Conservation (phyloP, 2,888 invertebrate genomes). For the Subacronicta megacephala region DNA sequence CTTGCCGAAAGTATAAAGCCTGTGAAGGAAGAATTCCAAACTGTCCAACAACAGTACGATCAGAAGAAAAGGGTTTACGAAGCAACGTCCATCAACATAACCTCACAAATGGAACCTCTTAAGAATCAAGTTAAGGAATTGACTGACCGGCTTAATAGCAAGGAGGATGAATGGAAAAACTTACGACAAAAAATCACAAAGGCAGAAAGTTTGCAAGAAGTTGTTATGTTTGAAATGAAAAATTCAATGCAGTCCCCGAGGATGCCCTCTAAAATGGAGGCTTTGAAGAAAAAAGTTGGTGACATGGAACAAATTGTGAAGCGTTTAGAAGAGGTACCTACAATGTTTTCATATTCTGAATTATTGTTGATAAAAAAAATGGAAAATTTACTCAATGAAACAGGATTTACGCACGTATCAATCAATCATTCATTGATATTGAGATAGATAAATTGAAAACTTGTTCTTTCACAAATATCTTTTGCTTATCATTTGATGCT, state of each 20-base stretch:
- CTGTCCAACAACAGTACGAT: constrained; percentile 91
- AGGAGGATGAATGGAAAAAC: constrained; percentile 88
- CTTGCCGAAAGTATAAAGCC: constrained; percentile 90
- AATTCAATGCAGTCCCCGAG: constrained; percentile 86
- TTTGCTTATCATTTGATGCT: background rate
- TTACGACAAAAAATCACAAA: constrained; percentile 88
- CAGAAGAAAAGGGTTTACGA: constrained; percentile 92
- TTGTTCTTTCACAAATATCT: constrained; percentile 10
- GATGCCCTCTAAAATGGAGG: constrained; percentile 90
- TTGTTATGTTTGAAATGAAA: constrained; percentile 87
- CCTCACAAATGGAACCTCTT: constrained; percentile 88
- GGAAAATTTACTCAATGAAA: background rate
- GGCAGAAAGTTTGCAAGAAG: constrained; percentile 87
- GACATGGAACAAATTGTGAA: constrained; percentile 90
- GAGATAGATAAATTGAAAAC: background rate
- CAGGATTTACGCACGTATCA: background rate
- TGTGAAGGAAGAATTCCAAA: constrained; percentile 91
- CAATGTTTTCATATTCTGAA: constrained; percentile 17
- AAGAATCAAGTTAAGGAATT: constrained; percentile 88
- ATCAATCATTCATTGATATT: constrained; percentile 10
- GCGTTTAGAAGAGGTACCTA: constrained; percentile 80
- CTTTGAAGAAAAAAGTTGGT: constrained; percentile 89
- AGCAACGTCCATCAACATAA: constrained; percentile 89
- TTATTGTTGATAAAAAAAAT: background rate
- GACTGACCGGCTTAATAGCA: constrained; percentile 85